phyloP scores from a whole-genome alignment of 2,888 invertebrate species.

The Spatulosminthurus flaviceps region DNA sequence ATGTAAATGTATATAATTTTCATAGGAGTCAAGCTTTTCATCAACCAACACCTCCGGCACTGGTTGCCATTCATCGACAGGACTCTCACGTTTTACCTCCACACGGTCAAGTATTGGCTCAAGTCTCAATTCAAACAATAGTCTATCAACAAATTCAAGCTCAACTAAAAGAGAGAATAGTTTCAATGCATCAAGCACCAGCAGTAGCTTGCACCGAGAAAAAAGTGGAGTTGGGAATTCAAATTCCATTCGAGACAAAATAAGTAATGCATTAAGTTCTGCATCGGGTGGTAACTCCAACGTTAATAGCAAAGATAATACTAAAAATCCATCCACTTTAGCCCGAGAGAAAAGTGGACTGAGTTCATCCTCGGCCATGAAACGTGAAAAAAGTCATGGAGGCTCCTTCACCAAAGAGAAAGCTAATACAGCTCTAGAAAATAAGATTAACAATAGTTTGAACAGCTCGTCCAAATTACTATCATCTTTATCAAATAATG shows the following conservation, averaged over 20 bases:
- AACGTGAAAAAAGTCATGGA: conserved; percentile 47
- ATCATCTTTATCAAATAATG: not conserved
- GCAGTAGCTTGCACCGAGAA: conserved; percentile 25
- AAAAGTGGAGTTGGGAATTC: conserved; percentile 8
- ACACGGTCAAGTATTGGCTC: conserved; percentile 14
- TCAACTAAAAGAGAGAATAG: conserved; percentile 31
- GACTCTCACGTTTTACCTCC: conserved; percentile 30
- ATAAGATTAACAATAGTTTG: conserved; percentile 27
- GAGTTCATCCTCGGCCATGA: conserved; percentile 22
- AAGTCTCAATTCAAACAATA: not conserved
- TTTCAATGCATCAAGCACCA: conserved; percentile 8
- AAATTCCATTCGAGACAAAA: conserved; percentile 25
- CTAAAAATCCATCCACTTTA: not conserved
- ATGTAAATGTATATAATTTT: too few relatives aligned
- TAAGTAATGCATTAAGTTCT: not conserved
- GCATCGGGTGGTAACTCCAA: not conserved
- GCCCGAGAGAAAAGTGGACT: conserved; percentile 40
- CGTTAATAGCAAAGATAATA: not conserved
- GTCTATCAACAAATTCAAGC: conserved; percentile 14
- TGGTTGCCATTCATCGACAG: conserved; percentile 21
- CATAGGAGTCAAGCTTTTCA: conserved; percentile 55
- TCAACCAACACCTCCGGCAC: conserved; percentile 32
- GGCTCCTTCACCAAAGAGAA: conserved; percentile 39
- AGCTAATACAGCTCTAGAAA: conserved; percentile 18
- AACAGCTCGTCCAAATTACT: conserved; percentile 30